Evolutionary conservation across 2,113 vertebrate species (phyloP).

Genomic region (Hoplias malabaricus): DNA sequence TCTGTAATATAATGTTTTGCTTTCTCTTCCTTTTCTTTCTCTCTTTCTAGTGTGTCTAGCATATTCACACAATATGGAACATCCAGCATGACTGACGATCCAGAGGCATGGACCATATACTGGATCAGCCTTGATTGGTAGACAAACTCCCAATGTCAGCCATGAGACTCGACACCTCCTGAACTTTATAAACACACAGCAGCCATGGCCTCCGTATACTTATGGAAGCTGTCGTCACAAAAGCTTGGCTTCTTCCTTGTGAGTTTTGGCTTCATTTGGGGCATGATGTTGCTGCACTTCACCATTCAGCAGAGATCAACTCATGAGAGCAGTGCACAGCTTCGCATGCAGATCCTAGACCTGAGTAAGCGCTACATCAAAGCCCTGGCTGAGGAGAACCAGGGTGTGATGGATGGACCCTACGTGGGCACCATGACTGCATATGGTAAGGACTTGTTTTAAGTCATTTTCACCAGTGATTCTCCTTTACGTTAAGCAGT

Average conservation of each 20-base stretch:
- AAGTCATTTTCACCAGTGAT: neutral
- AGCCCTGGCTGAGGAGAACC: slow-evolving; percentile 94
- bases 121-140: neutral
- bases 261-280: slow-evolving; percentile 99
- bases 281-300: slow-evolving; percentile 99
- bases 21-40: neutral
- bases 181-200: slow-evolving; percentile 21
- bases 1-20: neutral
- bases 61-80: slow-evolving; percentile 15
- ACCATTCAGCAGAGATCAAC: slow-evolving; percentile 96
- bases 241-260: slow-evolving; percentile 97
- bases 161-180: slow-evolving; percentile 37
- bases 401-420: slow-evolving; percentile 93
- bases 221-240: slow-evolving; percentile 97
- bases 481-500: neutral
- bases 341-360: slow-evolving; percentile 96
- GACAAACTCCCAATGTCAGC: neutral
- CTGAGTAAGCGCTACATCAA: slow-evolving; percentile 99
- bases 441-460: slow-evolving; percentile 80
- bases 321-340: slow-evolving; percentile 90
- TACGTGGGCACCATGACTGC: slow-evolving; percentile 98
- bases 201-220: slow-evolving; percentile 60
- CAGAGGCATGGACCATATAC: slow-evolving; percentile 14
- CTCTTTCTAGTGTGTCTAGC: neutral
- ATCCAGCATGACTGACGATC: neutral